Evolutionary conservation across 2,888 invertebrate species (phyloP), one percentile per base, ranked within the genome.

Genomic region (Chrysodeixis includens): DNA sequence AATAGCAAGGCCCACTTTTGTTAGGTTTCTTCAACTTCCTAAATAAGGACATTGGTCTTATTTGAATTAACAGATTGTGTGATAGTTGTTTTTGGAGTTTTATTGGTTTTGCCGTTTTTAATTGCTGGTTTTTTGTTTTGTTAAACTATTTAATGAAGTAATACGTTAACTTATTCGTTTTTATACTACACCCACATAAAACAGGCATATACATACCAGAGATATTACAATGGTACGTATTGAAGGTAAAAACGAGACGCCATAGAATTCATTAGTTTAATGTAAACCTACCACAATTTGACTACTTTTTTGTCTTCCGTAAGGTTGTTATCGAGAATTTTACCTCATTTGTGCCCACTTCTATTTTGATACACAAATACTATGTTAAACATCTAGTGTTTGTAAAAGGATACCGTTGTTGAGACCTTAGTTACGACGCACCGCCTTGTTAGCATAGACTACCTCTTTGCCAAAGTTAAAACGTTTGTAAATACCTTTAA

Each of bases 1-100:
- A 79, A 44, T 35, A 80, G 59, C 74, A 52, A 79, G 69, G 75
- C 75, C 81, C 66, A 84, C 62, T 83, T 84, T 82, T 64, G 66
- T 73, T 65, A 76, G 64, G 69, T 69, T 75, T 70, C 74, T 83
- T 81, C 56, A 46, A 78, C 56, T 73, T 66, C 64, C 70, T 65
- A 71, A 73, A 71, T 65, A 22, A 40, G n/a, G 60, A 67, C 56
- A 56, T 66, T 73, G 49, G 46, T 57, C 30, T 54, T 66, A 32
- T 49, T 62, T 51, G 54, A 59, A 53, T 32, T 53, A 1, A 46
- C 53, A 26, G 9, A 44, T 44, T 20, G 20, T 8, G 5, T 12
- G 46, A 49, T 49, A 18, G 16, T 1, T 20, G 46, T 10, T 10
- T 20, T 20, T 7, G 4, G 22, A 22, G 16, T 26, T 30, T 52